Evolutionary conservation across 2,113 vertebrate genomes (phyloP).

Genomic region (Illadopsis cleaveri): DNA sequence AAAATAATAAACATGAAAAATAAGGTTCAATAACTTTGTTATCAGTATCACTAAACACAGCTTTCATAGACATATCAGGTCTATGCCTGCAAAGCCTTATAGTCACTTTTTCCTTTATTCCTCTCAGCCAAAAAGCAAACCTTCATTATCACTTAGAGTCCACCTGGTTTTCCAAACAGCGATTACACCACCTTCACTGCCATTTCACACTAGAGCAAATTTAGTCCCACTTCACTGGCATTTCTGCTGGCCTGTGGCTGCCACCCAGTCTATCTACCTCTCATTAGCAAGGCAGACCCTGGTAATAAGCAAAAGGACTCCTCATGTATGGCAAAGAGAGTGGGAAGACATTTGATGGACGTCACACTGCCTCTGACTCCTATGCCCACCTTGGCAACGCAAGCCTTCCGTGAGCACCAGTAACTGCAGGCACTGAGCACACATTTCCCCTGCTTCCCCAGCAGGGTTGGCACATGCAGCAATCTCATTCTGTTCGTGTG

Average conservation of each 20-base stretch:
- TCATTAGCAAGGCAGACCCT: not conserved
- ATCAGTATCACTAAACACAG: not conserved
- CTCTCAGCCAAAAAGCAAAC: not conserved
- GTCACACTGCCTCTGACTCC: not conserved
- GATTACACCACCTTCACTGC: not conserved
- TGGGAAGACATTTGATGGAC: not conserved
- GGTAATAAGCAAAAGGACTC: not conserved
- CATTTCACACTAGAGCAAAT: not conserved
- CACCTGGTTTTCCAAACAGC: not conserved
- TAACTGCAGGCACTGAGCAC: not conserved
- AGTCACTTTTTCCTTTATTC: not conserved
- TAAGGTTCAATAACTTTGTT: not conserved
- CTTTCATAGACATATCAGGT: not conserved
- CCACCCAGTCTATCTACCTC: not conserved
- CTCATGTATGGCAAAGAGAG: not conserved
- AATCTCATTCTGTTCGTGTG: not conserved
- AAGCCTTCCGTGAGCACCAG: not conserved
- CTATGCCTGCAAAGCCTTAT: not conserved
- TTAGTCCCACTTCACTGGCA: not conserved
- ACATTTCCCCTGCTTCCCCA: fast-evolving
- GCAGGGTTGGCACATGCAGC: not conserved
- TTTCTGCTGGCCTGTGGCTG: not conserved
- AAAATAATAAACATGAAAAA: not conserved
- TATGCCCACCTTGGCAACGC: not conserved
- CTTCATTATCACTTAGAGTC: not conserved